phyloP scores from a whole-genome alignment of 2,797 vertebrate species.

The Peromyscus nudipes region DNA sequence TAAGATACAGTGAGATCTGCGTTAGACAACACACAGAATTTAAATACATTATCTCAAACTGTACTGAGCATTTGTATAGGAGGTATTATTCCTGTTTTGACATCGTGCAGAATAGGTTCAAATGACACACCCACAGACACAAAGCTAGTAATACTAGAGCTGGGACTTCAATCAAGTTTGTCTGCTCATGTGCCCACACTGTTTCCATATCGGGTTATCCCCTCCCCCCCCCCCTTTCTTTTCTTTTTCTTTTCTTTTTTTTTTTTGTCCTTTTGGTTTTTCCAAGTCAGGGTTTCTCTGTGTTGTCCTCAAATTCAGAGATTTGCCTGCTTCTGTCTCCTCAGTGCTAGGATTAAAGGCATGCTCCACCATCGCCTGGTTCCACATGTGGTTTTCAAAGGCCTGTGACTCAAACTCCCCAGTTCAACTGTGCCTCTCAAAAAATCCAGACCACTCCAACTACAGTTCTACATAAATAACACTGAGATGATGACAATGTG shows the following conservation, averaged over 20 bases:
- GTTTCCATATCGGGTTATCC: neutral
- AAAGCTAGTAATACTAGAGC: conserved; percentile 8
- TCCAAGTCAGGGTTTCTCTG: too few relatives aligned
- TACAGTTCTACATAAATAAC: conserved; percentile 32
- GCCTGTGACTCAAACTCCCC: conserved; percentile 16
- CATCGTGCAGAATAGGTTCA: conserved; percentile 5
- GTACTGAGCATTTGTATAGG: conserved; percentile 51
- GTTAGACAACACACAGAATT: conserved; percentile 1
- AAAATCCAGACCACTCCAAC: conserved; percentile 53
- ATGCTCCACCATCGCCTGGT: neutral
- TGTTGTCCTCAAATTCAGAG: neutral
- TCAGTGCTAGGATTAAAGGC: neutral
- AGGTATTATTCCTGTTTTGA: neutral
- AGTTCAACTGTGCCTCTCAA: conserved; percentile 34
- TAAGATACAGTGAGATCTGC: conserved; percentile 30
- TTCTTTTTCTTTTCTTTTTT: neutral
- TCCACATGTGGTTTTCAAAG: conserved; percentile 26
- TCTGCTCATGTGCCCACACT: neutral
- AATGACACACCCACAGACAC: conserved; percentile 37
- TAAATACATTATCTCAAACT: conserved; percentile 28
- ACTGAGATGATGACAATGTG: neutral
- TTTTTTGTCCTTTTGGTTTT: neutral
- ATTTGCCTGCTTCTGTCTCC: neutral
- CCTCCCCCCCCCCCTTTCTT: too few relatives aligned
- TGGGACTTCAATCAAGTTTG: conserved; percentile 39